Percentiles rank a stretch among this genome's conserved stretches.
Evolutionary conservation across 2,113 vertebrate species (phyloP).

Genomic region (Oncorhynchus keta): DNA sequence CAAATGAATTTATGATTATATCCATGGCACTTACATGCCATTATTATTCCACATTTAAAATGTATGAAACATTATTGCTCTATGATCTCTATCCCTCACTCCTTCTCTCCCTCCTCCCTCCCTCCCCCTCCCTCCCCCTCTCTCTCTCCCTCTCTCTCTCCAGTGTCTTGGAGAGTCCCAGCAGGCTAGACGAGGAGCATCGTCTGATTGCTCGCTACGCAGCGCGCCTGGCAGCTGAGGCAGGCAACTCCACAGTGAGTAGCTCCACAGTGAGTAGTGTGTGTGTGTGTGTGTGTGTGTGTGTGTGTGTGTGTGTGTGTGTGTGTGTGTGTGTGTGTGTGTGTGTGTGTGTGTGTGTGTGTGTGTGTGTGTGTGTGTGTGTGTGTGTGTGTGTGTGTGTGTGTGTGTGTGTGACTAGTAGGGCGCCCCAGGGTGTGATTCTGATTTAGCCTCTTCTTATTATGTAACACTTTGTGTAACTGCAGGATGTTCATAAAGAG

Average conservation of each 20-base stretch:
- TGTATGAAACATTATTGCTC: no score
- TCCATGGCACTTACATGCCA: no score
- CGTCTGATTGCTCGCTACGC: constrained; percentile 92
- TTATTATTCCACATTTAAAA: no score
- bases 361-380: no score
- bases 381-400: no score
- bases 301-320: no score
- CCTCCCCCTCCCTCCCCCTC: constrained; percentile 25
- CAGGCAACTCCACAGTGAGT: constrained; percentile 85
- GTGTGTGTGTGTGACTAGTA: constrained; percentile 4
- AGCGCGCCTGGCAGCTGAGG: constrained; percentile 90
- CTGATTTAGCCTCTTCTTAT: constrained; percentile 22
- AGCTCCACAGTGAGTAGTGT: not conserved
- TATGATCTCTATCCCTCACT: not conserved
- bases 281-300: no score
- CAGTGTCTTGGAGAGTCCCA: constrained; percentile 91
- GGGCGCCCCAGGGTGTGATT: constrained; percentile 9
- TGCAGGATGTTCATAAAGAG: no score
- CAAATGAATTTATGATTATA: not conserved
- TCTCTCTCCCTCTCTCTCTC: constrained; percentile 37
- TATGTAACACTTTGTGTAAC: not conserved
- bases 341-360: not conserved
- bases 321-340: not conserved
- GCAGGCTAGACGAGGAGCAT: constrained; percentile 91
- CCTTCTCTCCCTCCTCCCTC: constrained; percentile 33